These are phyloP conservation scores for Prietella phreatophila DNA, from an alignment of 2,113 vertebrate species.

Conservation along the genomic window DNA sequence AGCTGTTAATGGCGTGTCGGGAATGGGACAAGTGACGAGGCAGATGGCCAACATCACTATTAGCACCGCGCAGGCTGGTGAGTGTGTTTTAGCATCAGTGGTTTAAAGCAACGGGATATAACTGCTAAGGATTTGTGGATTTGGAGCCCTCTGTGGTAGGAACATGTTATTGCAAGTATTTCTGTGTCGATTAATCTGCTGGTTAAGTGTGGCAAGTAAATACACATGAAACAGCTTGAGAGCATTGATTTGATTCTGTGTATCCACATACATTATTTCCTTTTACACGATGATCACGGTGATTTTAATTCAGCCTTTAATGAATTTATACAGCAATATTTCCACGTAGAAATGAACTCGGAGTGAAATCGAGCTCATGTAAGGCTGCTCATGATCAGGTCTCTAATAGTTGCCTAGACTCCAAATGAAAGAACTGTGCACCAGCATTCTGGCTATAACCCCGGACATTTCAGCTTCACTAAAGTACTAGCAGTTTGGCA, in stretches of 20 bases:
- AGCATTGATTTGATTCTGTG: background rate
- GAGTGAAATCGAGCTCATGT: background rate
- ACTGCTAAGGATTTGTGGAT: background rate
- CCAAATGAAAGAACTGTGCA: background rate
- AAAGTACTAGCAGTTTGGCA: background rate
- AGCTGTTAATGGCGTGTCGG: conserved; percentile 90
- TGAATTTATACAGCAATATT: background rate
- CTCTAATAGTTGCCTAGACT: background rate
- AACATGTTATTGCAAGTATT: background rate
- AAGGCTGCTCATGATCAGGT: background rate
- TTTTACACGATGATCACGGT: background rate
- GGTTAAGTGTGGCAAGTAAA: background rate
- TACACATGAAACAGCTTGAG: background rate
- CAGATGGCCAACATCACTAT: conserved; percentile 87
- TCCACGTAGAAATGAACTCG: background rate
- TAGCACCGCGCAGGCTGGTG: conserved; percentile 89
- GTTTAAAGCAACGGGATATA: background rate
- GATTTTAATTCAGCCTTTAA: background rate
- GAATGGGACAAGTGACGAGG: conserved; percentile 79
- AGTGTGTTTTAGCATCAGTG: conserved; percentile 61
- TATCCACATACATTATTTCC: background rate
- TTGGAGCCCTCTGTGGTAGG: background rate
- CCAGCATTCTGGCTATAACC: background rate
- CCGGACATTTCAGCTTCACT: background rate
- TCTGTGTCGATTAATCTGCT: background rate